A percentile compares a stretch with the other conserved stretches of the same genome.
phyloP scores from a whole-genome alignment of 2,113 vertebrate species.

The Stigmatopora nigra region DNA sequence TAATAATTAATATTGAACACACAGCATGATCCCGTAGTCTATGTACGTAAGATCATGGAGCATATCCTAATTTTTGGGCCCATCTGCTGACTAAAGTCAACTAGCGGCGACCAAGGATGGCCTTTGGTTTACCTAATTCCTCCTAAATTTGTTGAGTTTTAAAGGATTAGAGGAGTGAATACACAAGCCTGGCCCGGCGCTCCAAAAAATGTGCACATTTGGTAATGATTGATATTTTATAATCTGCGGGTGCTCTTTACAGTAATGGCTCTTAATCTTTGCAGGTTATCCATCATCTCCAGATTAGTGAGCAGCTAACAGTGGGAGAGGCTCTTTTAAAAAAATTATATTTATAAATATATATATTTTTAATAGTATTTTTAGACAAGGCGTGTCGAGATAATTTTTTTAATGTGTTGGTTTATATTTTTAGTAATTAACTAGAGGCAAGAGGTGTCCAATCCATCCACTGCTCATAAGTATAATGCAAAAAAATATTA shows the following conservation, averaged over 20 bases:
- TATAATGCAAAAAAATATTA: no score
- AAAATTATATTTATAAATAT: no score
- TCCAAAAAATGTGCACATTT: conserved; percentile 53
- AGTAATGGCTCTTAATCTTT: conserved; percentile 27
- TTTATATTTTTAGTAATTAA: no score
- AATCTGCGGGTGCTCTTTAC: conserved; percentile 31
- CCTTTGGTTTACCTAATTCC: conserved; percentile 61
- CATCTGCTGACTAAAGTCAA: background rate
- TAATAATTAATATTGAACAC: conserved; percentile 25
- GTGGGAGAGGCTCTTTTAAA: background rate
- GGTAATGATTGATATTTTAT: conserved; percentile 47
- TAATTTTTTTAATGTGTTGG: no score
- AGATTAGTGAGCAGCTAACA: conserved; percentile 1
- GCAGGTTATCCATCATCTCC: conserved; percentile 17
- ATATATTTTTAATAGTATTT: no score
- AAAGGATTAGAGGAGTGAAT: conserved; percentile 57
- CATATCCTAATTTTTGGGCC: background rate
- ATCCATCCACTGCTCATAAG: no score
- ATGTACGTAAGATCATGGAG: conserved; percentile 10
- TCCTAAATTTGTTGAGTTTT: conserved; percentile 56
- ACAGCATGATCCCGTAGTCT: conserved; percentile 3
- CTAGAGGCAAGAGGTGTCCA: no score
- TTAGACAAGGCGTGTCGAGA: no score
- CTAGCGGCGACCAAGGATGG: conserved; percentile 38
- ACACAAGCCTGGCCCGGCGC: conserved; percentile 37